Base-by-base conservation (phyloP, 2,797 vertebrate species). In the Gephyroberyx darwinii region DNA sequence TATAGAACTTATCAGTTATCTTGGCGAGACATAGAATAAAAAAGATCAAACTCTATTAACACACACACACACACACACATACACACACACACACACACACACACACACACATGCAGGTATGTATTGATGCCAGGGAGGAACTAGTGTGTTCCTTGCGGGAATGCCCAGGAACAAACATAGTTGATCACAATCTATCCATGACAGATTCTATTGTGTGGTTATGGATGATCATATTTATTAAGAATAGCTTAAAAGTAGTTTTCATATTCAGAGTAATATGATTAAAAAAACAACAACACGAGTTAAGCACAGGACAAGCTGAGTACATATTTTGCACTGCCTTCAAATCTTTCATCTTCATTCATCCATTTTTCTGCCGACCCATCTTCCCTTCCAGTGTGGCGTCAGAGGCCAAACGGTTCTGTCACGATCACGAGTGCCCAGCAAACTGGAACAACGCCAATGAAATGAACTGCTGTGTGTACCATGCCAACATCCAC, bases 361-460 rank as follows among this genome's bases (percentile, higher is more conserved):
- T 69, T 10, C 47, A 5, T 58, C 13, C 16, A 9, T 47, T 41
- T 54, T 41, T 74, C 12, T 13, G 0, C 1, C 17, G 1, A 0
- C 26, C 51, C 19, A 52, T 68, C 22, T 68, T 72, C 5, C 0
- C 33, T 22, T 56, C 17, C 54, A 92, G 89, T 48, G 85, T 93
- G 66, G 87, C 77, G 20, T 93, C 91, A 33, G 92, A 92, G 58
- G 92, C 92, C 39, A 93, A 92, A 78, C 73, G 84, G 33, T 93
- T 94, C 82, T 90, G 91, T 65, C 57, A 89, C 31, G 91, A 94
- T 55, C 82, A 93, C 22, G 86, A 93, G 33, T 92, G 93, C 61
- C 94, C 91, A 0, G 58, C 84, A 6, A 92, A 93, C 85, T 91
- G 91, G 91, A 94, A 94, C 77, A 92, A 79, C 31, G 89, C 93